Percentiles rank a stretch among this genome's conserved stretches.
Conservation (phyloP, 2,888 invertebrate genomes). For the Perdita meconis region DNA sequence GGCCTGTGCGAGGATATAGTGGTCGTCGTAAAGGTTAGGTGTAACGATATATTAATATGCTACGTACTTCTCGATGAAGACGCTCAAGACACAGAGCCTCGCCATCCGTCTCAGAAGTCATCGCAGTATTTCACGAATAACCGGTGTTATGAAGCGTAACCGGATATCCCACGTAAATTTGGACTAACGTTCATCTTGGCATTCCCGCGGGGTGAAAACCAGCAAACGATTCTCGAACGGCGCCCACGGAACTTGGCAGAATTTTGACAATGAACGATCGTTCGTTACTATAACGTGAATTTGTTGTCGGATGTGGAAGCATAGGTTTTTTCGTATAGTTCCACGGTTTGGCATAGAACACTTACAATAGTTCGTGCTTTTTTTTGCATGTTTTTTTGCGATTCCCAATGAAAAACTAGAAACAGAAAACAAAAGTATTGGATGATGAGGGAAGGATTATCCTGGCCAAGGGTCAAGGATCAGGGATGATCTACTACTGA, state of each 20-base stretch:
- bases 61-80: slow-evolving; percentile 75
- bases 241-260: slow-evolving; percentile 4
- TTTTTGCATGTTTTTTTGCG: no score
- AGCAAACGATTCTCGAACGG: slow-evolving; percentile 23
- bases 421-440: no score
- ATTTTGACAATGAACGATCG: slow-evolving; percentile 55
- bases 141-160: slow-evolving; percentile 53
- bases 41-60: background rate
- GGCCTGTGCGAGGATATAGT: slow-evolving; percentile 66
- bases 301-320: background rate
- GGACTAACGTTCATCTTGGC: slow-evolving; percentile 74
- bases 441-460: no score
- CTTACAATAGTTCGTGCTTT: no score
- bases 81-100: slow-evolving; percentile 72
- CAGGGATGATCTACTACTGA: no score
- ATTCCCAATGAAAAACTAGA: no score
- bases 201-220: slow-evolving; percentile 51
- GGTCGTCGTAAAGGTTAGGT: slow-evolving; percentile 19
- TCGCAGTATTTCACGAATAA: slow-evolving; percentile 34
- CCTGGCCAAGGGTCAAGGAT: no score
- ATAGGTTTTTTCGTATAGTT: background rate
- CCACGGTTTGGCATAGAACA: background rate
- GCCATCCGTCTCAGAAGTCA: slow-evolving; percentile 61
- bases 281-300: slow-evolving; percentile 25
- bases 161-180: slow-evolving; percentile 77